Conservation (phyloP, 2,113 vertebrate genomes). For the Apeltes quadracus region DNA sequence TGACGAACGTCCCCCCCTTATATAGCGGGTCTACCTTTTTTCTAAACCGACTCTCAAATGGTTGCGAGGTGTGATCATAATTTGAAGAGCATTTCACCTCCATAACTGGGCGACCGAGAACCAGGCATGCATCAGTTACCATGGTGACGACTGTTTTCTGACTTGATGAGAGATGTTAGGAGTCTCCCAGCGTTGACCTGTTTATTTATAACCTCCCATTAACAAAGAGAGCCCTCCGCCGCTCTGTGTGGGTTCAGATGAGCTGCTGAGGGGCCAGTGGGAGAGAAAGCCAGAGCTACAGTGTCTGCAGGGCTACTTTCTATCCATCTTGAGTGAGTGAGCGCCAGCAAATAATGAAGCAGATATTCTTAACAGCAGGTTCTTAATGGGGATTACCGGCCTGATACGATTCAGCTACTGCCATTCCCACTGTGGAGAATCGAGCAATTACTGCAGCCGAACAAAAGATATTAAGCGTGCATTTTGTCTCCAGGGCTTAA, state of each 20-base stretch:
- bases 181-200: constrained; percentile 40
- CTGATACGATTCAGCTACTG: constrained; percentile 36
- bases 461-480: constrained; percentile 24
- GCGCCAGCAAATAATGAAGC: constrained; percentile 26
- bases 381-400: constrained; percentile 32
- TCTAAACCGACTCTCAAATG: not conserved
- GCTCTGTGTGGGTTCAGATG: constrained; percentile 10
- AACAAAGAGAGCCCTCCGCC: constrained; percentile 31
- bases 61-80: not conserved
- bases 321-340: constrained; percentile 24
- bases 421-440: constrained; percentile 21
- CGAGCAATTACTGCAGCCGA: constrained; percentile 16
- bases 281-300: constrained; percentile 13
- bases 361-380: constrained; percentile 14
- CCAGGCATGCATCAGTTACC: constrained; percentile 40
- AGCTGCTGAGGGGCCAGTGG: constrained; percentile 20
- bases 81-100: constrained; percentile 1
- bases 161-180: constrained; percentile 16
- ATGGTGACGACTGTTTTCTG: constrained; percentile 38
- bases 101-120: not conserved
- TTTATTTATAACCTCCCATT: constrained; percentile 43
- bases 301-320: constrained; percentile 5
- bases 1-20: not conserved
- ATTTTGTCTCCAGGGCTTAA: constrained; percentile 22
- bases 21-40: too few relatives aligned